Base-by-base conservation (phyloP, 1,140 invertebrate species). In the Conus ventricosus region DNA sequence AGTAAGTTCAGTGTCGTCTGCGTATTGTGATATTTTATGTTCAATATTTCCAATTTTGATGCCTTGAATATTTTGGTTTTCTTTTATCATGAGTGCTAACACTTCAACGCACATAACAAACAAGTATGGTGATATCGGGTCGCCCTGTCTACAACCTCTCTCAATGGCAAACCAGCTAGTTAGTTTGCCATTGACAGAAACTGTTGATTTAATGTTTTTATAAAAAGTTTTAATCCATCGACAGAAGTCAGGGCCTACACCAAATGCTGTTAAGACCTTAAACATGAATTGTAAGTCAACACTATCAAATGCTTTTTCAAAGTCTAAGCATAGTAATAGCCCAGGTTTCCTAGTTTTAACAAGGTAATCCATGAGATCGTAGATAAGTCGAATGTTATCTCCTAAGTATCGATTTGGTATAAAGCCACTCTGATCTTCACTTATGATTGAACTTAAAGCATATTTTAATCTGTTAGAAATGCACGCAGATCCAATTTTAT, bases 241-340 rank as follows among this genome's bases (percentile, higher is more conserved):
- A 11, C 11, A 20, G 0, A 63, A 39, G 39, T 39, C 39, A 39
- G 39, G 39, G 39, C 39, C 39, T 39, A 39, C 39, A 1, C 39
- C 39, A 39, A 39, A 39, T 39, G 39, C 39, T 39, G 4, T 63
- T 63, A 63, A 63, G 17, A 63, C 60, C 17, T 63, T 63, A 63
- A 63, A 63, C 60, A 63, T 63, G 60, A 63, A 63, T 63, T 63
- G 11, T 20, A 63, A 63, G 60, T 63, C 4, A 39, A 63, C 60
- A 63, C 60, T 63, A 25, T 80, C 23, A 80, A 80, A 80, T 5
- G 76, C 76, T 25, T 80, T 80, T 51, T 80, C 76, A 39, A 80
- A 80, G 4, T 4, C 25, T n/a, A 39, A 80, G 25, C 25, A 39
- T 20, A 80, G 23, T 51, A 80, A n/a, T 80, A 80, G 51, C 13